phyloP scores from a whole-genome alignment of 2,113 vertebrate genomes.

The Oreochromis spilurus region DNA sequence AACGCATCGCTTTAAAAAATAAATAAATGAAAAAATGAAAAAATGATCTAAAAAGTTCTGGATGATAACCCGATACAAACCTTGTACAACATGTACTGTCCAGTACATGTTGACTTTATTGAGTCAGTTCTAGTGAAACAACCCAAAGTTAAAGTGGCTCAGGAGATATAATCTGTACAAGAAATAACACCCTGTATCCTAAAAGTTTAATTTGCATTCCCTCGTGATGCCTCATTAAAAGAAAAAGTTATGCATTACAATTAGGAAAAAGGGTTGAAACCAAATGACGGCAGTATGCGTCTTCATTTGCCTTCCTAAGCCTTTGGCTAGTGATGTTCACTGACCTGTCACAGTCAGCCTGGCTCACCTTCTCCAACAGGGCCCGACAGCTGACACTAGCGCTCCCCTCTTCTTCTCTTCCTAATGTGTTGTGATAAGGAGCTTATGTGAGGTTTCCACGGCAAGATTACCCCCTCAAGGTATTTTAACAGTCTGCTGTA shows the following conservation, averaged over 20 bases:
- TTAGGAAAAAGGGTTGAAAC: background rate
- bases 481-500: conserved; percentile 71
- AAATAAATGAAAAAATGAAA: background rate
- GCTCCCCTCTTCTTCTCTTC: conserved; percentile 76
- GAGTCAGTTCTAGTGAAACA: background rate
- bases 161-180: background rate
- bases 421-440: conserved; percentile 91
- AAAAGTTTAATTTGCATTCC: background rate
- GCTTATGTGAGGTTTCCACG: conserved; percentile 83
- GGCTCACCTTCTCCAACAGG: conserved; percentile 72
- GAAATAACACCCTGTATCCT: background rate
- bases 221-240: background rate
- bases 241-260: background rate
- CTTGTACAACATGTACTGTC: background rate
- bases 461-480: conserved; percentile 78
- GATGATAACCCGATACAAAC: background rate
- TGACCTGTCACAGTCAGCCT: conserved; percentile 78
- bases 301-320: conserved; percentile 4
- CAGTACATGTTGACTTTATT: background rate
- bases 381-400: conserved; percentile 81
- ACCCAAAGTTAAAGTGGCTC: background rate
- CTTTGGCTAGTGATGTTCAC: conserved; percentile 71
- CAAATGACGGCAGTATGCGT: background rate
- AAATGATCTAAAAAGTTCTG: background rate
- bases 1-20: background rate